Evolutionary conservation across 2,113 vertebrate species (phyloP).

Genomic region (Cebidichthys violaceus): DNA sequence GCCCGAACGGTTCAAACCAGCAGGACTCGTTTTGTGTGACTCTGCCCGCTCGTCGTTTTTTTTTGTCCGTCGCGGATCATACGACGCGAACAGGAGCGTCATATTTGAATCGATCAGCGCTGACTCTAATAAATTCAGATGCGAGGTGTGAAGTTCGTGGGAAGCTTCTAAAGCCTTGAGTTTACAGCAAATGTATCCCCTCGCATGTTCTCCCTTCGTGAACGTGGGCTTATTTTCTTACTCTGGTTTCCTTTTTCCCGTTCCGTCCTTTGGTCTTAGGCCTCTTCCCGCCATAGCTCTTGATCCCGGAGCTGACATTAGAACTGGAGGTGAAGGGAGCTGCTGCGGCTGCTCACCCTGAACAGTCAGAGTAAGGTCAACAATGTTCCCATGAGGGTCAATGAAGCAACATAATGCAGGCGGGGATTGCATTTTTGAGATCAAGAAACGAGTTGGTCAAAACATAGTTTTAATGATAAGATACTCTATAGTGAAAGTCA

Average conservation of each 20-base stretch:
- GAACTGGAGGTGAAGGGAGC: conserved; percentile 1
- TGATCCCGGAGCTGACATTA: not conserved
- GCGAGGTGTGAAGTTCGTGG: conserved; percentile 6
- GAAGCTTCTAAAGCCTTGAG: conserved; percentile 2
- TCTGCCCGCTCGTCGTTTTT: conserved; percentile 43
- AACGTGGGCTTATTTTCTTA: conserved; percentile 7
- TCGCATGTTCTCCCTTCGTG: not conserved
- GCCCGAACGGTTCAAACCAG: conserved; percentile 61
- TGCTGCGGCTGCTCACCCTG: not conserved
- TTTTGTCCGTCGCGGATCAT: conserved; percentile 2
- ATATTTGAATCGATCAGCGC: conserved; percentile 17
- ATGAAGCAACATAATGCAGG: conserved; percentile 8
- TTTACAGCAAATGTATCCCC: not conserved
- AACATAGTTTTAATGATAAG: not conserved
- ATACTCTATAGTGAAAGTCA: not conserved
- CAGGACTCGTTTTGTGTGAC: conserved; percentile 39
- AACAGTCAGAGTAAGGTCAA: conserved; percentile 5
- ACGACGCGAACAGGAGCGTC: not conserved
- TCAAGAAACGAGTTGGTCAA: not conserved
- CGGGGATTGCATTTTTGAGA: not conserved
- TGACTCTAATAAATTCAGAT: conserved; percentile 7
- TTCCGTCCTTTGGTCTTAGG: conserved; percentile 1
- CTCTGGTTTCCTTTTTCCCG: not conserved
- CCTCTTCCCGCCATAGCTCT: not conserved
- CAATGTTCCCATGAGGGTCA: conserved; percentile 15